phyloP scores from a whole-genome alignment of 2,888 invertebrate species.

The Parthenolecanium corni region DNA sequence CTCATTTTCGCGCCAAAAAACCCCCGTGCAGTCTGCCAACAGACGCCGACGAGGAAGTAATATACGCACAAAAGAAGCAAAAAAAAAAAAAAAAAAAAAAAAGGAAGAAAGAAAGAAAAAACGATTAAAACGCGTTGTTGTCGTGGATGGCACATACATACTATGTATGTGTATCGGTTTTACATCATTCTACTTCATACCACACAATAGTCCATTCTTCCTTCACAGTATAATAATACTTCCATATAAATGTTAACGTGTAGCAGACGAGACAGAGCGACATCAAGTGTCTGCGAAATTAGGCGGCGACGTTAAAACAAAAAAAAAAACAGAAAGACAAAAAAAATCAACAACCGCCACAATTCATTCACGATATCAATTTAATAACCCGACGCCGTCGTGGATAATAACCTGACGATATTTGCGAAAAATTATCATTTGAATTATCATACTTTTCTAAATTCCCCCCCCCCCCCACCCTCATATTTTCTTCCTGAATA shows the following conservation, averaged over 20 bases:
- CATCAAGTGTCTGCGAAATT: background rate
- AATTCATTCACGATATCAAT: too few species aligned
- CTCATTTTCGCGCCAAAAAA: background rate
- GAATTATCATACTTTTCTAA: background rate
- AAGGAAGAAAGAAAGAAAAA: too few species aligned
- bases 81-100: too few species aligned
- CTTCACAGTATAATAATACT: background rate
- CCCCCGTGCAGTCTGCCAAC: background rate
- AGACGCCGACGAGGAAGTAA: background rate
- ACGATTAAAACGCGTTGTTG: conserved; percentile 1
- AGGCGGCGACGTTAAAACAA: background rate
- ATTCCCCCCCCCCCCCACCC: too few species aligned
- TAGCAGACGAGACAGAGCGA: background rate
- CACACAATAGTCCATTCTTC: background rate
- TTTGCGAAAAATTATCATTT: background rate
- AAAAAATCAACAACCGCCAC: background rate
- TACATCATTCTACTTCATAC: background rate
- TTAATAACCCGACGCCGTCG: background rate
- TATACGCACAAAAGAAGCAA: background rate
- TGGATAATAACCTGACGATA: background rate
- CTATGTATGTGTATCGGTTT: background rate
- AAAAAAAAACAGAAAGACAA: background rate
- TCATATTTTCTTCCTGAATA: too few species aligned
- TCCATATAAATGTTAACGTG: background rate
- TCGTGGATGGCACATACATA: background rate